These are phyloP conservation scores for Sisor rabdophorus DNA, from an alignment of 2,113 vertebrate genomes.

Conservation along the genomic window DNA sequence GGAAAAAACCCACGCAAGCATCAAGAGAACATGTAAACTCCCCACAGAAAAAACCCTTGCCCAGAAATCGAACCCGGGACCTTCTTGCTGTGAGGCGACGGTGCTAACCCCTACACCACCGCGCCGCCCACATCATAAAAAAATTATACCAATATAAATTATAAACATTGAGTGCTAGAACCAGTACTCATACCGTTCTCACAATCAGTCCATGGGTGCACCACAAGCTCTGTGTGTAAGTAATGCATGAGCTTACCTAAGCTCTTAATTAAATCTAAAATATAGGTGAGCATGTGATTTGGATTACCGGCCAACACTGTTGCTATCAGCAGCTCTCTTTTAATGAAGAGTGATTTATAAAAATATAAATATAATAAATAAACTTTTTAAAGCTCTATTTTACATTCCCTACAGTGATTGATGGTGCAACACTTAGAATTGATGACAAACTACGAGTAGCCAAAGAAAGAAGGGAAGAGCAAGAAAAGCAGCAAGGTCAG, in stretches of 20 bases:
- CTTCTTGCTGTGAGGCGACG: too few species aligned
- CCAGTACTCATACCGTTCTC: conserved; percentile 34
- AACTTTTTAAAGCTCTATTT: too few species aligned
- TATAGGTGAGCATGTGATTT: conserved; percentile 18
- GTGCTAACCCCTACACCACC: too few species aligned
- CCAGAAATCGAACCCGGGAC: too few species aligned
- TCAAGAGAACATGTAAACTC: too few species aligned
- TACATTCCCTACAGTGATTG: conserved; percentile 75
- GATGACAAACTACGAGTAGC: conserved; percentile 87
- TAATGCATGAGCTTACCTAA: conserved; percentile 30
- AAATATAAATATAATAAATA: too few species aligned
- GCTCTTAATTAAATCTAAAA: conserved; percentile 38
- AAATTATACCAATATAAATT: too few species aligned
- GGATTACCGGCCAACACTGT: conserved; percentile 12
- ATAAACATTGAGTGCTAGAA: neutral
- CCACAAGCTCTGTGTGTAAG: conserved; percentile 12
- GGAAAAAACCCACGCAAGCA: too few species aligned
- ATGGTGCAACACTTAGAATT: conserved; percentile 82
- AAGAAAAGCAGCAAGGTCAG: conserved; percentile 82
- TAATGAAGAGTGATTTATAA: neutral
- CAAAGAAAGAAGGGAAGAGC: conserved; percentile 87
- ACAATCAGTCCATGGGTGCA: neutral
- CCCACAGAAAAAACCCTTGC: too few species aligned
- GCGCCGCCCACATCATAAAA: too few species aligned
- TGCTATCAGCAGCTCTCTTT: neutral